Conservation (phyloP, 2,888 invertebrate species). For the Dryobotodes eremita region DNA sequence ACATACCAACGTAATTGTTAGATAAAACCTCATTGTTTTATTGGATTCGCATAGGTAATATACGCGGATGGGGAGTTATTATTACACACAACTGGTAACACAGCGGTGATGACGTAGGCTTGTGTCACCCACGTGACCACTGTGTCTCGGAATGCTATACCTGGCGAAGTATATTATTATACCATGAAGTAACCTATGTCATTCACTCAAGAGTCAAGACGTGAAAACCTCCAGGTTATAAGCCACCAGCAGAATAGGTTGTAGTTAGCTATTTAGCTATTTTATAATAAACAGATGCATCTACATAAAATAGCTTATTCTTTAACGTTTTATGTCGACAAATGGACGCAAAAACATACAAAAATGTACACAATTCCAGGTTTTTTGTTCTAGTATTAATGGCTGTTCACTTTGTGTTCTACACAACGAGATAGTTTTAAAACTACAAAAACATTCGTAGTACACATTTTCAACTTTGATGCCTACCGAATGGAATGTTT, state of each 20-base stretch:
- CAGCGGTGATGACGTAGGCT: too few relatives aligned
- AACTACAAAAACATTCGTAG: neutral
- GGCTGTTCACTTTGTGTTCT: constrained; percentile 1
- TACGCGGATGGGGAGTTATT: too few relatives aligned
- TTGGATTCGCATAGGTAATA: too few relatives aligned
- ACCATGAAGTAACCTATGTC: neutral
- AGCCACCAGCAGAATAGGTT: too few relatives aligned
- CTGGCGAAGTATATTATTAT: too few relatives aligned
- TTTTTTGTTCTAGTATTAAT: neutral
- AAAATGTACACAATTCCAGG: neutral
- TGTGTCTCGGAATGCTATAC: too few relatives aligned
- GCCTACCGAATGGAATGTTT: neutral
- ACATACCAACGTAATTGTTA: too few relatives aligned
- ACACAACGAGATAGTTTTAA: constrained; percentile 4
- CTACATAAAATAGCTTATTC: neutral
- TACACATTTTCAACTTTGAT: neutral
- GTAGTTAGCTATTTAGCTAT: neutral
- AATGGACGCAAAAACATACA: constrained; percentile 12
- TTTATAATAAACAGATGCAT: neutral
- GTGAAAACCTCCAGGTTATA: neutral
- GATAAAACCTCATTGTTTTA: too few relatives aligned
- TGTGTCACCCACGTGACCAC: too few relatives aligned
- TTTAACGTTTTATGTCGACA: constrained; percentile 8
- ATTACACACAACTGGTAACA: too few relatives aligned
- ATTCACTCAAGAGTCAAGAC: neutral